Conservation (phyloP, 2,113 vertebrate species). For the Leuciscus idus region DNA sequence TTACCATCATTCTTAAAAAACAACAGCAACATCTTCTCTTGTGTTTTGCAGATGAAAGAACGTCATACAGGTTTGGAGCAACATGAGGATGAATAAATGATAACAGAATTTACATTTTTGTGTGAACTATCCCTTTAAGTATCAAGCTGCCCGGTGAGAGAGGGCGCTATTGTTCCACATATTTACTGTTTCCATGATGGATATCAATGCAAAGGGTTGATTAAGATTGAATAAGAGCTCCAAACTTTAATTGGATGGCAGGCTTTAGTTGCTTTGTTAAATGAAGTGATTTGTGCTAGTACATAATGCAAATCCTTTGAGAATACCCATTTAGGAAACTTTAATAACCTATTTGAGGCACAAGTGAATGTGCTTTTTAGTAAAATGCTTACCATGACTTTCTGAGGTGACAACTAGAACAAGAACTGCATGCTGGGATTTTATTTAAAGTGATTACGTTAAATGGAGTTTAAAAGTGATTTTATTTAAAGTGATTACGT, state of each 20-base stretch:
- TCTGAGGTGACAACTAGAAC: not conserved
- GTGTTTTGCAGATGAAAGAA: not conserved
- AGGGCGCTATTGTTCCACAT: constrained; percentile 34
- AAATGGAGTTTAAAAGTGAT: not conserved
- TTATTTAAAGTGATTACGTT: not conserved
- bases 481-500: not conserved
- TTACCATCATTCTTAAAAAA: not conserved
- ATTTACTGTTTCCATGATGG: constrained; percentile 40
- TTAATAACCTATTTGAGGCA: not conserved
- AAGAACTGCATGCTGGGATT: not conserved
- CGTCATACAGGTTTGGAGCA: not conserved
- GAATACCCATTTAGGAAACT: constrained; percentile 1
- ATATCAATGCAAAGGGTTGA: constrained; percentile 46
- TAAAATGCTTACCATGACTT: constrained; percentile 22
- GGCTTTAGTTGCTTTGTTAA: constrained; percentile 34
- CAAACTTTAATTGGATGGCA: constrained; percentile 5
- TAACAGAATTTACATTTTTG: not conserved
- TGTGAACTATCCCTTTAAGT: not conserved
- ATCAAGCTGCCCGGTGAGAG: not conserved
- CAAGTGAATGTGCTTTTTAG: not conserved
- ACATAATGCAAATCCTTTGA: constrained; percentile 5
- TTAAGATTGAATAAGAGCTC: not conserved
- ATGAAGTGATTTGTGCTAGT: constrained; percentile 22
- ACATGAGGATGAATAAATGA: not conserved
- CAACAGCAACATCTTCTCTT: not conserved